Base-by-base conservation (phyloP, 2,797 vertebrate species). In the Remorina albescens region DNA sequence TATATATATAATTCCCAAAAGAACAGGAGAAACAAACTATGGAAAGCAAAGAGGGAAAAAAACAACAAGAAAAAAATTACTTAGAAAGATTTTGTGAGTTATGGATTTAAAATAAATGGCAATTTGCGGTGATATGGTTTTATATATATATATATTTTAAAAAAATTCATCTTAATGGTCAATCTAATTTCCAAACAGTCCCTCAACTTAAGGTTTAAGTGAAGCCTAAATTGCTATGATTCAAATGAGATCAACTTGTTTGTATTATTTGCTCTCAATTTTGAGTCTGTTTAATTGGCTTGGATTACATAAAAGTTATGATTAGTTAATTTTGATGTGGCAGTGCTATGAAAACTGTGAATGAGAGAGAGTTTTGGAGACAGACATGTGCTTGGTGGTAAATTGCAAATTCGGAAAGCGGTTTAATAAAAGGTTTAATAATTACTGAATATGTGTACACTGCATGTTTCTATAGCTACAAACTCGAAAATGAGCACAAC, bases 241-340 rank as follows among this genome's bases (percentile, higher is more conserved):
- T 28, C 8, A 1, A 58, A 63, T 64, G 19, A 18, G 7, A 37
- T 42, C 30, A 44, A 37, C 36, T 11, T n/a, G 57, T 25, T 34
- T 7, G 16, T 5, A 41, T 58, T 37, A 21, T 15, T 57, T 46
- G 7, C 10, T 51, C 59, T 46, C 30, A 26, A 7, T 59, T 39
- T 34, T 53, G 32, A 49, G 32, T 25, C 37, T 30, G 19, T 56
- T 71, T 37, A 67, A 61, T 47, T 61, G 53, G 36, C 47, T 61
- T n/a, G 7, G 34, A 61, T 36, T 37, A 30, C 32, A 81, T 34
- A n/a, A 46, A 67, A 42, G 60, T 79, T 28, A 74, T 59, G n/a
- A 71, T 11, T 8, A 37, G 50, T 49, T 86, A 25, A 66, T 55
- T 54, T 68, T 10, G 65, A 28, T 5, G 39, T 55, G 66, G 41